phyloP scores from a whole-genome alignment of 2,113 vertebrate genomes.

The Eretmochelys imbricata region DNA sequence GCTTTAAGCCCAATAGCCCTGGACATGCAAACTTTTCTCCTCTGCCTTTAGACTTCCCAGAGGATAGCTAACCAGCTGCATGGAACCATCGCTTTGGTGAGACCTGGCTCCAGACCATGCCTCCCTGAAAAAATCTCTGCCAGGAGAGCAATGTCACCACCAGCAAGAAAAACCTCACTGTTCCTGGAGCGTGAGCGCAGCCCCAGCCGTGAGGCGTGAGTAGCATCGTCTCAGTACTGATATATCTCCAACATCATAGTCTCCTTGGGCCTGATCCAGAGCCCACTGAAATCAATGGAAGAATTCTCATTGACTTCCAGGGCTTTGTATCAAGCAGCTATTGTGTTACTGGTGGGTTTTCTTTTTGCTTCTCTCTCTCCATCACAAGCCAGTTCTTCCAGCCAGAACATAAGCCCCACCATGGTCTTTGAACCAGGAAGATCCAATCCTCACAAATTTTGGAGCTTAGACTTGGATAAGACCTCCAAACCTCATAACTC shows the following conservation, averaged over 20 bases:
- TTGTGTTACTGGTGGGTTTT: background rate
- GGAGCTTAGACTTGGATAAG: background rate
- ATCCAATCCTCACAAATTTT: background rate
- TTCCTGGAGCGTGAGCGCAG: background rate
- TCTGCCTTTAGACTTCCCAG: conserved; percentile 72
- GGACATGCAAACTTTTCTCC: background rate
- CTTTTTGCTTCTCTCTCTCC: background rate
- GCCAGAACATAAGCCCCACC: background rate
- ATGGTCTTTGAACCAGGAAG: background rate
- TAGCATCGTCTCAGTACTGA: background rate
- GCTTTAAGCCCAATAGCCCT: background rate
- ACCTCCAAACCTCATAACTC: background rate
- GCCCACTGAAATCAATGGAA: accelerated
- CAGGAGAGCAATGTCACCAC: conserved; percentile 14
- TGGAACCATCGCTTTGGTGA: conserved; percentile 79
- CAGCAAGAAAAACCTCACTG: background rate
- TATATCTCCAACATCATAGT: background rate
- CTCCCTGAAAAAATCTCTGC: conserved; percentile 22
- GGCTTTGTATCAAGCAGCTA: background rate
- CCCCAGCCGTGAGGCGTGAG: conserved; percentile 76
- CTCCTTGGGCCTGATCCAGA: background rate
- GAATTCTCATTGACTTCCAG: background rate
- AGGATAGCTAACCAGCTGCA: conserved; percentile 83
- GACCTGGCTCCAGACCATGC: conserved; percentile 58
- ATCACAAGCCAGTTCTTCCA: background rate